A percentile compares a stretch with the other conserved stretches of the same genome.
These are phyloP conservation scores for Elmis aenea DNA, from an alignment of 2,888 invertebrate genomes.

Conservation along the genomic window DNA sequence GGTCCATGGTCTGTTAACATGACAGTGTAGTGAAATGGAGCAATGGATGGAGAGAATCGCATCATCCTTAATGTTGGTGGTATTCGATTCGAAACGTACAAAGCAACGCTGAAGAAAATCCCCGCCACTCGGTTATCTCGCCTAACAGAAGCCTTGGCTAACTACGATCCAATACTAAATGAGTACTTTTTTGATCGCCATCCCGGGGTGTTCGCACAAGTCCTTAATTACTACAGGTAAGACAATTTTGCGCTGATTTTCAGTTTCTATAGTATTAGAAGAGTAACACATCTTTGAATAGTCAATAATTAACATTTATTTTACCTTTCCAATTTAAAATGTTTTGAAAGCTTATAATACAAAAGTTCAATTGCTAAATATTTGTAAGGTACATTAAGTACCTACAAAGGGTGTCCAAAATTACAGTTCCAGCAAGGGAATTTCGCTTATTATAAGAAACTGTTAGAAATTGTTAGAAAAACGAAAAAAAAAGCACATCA, in stretches of 20 bases:
- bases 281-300: not conserved
- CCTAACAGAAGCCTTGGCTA: slow-evolving; percentile 78
- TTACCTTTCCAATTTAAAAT: too few relatives aligned
- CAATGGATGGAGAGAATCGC: slow-evolving; percentile 87
- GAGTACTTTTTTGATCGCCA: slow-evolving; percentile 85
- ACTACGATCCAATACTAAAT: slow-evolving; percentile 84
- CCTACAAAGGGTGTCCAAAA: too few relatives aligned
- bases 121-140: slow-evolving; percentile 80
- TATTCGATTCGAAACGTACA: slow-evolving; percentile 72
- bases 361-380: too few relatives aligned
- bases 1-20: slow-evolving; percentile 14
- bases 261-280: not conserved
- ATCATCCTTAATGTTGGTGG: slow-evolving; percentile 93
- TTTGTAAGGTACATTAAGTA: too few relatives aligned
- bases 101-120: slow-evolving; percentile 81
- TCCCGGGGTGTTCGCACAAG: slow-evolving; percentile 87
- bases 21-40: slow-evolving; percentile 28
- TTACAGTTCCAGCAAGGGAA: too few relatives aligned
- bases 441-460: too few relatives aligned
- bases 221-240: slow-evolving; percentile 80
- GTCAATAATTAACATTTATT: not conserved
- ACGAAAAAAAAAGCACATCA: too few relatives aligned
- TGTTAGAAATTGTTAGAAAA: too few relatives aligned
- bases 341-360: too few relatives aligned
- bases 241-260: too few relatives aligned